These are phyloP conservation scores for Oenanthe oenanthe DNA, from an alignment of 2,113 vertebrate species.

Conservation along the genomic window DNA sequence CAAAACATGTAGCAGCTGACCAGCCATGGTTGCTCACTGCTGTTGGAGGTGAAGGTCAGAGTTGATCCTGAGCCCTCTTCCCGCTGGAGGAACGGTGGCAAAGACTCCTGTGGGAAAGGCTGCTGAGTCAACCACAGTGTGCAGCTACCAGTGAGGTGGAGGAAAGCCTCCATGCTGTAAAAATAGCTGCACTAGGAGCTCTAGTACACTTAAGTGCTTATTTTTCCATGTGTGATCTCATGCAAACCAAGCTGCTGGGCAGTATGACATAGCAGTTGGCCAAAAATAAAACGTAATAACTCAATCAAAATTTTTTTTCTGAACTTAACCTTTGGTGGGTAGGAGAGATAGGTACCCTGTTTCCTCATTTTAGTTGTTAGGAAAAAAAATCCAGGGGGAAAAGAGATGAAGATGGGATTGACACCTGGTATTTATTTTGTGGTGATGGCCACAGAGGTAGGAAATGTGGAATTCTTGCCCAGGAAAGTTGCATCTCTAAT, in stretches of 20 bases:
- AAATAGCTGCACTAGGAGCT: conserved; percentile 28
- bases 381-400: background rate
- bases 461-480: background rate
- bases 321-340: background rate
- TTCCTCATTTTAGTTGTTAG: background rate
- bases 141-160: background rate
- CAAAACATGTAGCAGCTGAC: conserved; percentile 16
- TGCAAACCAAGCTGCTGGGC: conserved; percentile 47
- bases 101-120: conserved; percentile 46
- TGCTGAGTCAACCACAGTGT: conserved; percentile 47
- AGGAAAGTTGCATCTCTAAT: background rate
- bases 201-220: conserved; percentile 44
- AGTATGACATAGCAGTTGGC: conserved; percentile 42
- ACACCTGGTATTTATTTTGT: background rate
- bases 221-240: conserved; percentile 66
- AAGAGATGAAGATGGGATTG: background rate
- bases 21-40: background rate
- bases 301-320: background rate
- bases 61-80: conserved; percentile 17
- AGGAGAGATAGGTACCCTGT: background rate
- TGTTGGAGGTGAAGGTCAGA: conserved; percentile 32
- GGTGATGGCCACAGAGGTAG: background rate
- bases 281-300: conserved; percentile 41
- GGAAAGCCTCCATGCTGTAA: conserved; percentile 30
- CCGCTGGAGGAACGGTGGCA: background rate